A percentile compares a stretch with the other conserved stretches of the same genome.
Evolutionary conservation across 1,140 invertebrate species (phyloP).

Genomic region (Lutraria rhynchaena): DNA sequence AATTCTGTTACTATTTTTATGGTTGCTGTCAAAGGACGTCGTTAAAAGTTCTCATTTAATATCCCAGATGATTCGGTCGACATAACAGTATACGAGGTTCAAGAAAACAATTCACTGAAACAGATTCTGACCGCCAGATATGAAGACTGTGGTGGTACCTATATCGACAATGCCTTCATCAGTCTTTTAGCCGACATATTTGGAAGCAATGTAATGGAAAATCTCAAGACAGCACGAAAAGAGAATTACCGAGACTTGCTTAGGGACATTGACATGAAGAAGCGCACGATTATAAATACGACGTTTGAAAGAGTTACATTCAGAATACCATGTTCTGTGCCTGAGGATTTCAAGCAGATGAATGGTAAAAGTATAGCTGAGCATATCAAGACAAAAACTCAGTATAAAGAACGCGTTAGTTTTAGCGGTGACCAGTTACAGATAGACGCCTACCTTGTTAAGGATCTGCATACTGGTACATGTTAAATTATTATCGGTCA

Average conservation of each 20-base stretch:
- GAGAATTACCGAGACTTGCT: background rate
- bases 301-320: background rate
- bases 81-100: too few species aligned
- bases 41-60: too few species aligned
- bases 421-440: background rate
- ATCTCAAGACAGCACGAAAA: background rate
- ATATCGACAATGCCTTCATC: too few species aligned
- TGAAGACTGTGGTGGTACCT: too few species aligned
- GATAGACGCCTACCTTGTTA: background rate
- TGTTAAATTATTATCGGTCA: background rate
- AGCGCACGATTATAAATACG: background rate
- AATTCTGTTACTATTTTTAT: too few species aligned
- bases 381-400: background rate
- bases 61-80: too few species aligned
- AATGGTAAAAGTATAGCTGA: background rate
- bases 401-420: background rate
- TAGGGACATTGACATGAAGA: background rate
- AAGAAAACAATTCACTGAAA: too few species aligned
- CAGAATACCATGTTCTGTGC: background rate
- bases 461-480: slow-evolving; percentile 6
- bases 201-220: background rate
- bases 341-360: background rate
- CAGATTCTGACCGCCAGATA: too few species aligned
- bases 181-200: background rate
- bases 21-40: too few species aligned